Conservation (phyloP, 2,888 invertebrate species). For the Glyphotaelius pellucidus region DNA sequence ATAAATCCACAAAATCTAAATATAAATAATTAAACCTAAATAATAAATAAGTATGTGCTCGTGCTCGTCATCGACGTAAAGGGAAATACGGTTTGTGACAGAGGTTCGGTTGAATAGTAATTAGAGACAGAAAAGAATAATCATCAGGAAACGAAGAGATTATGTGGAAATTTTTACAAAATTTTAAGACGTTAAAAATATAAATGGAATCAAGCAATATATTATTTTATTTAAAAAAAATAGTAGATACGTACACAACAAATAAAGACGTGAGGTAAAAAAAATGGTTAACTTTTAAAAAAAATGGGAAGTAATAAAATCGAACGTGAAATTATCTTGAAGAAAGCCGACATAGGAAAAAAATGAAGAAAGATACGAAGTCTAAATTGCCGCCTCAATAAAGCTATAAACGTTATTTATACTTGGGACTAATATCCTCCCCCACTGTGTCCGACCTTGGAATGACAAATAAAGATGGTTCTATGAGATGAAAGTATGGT, state of each 20-base stretch:
- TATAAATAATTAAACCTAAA: no score
- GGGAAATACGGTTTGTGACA: no score
- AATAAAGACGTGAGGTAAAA: neutral
- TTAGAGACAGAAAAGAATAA: no score
- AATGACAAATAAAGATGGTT: neutral
- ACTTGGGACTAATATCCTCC: neutral
- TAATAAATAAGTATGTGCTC: no score
- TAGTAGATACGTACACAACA: neutral
- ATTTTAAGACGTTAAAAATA: neutral
- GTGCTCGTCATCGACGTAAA: no score
- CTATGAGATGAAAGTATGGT: neutral
- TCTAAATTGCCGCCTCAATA: constrained; percentile 23
- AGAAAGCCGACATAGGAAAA: constrained; percentile 8
- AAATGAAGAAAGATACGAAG: neutral
- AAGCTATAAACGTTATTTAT: constrained; percentile 32
- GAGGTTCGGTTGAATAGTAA: no score
- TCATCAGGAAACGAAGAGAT: no score
- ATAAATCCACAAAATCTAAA: neutral
- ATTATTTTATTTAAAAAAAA: neutral
- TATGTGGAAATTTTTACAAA: no score
- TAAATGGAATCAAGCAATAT: neutral
- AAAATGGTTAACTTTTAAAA: neutral
- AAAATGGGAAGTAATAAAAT: neutral
- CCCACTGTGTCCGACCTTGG: constrained; percentile 11
- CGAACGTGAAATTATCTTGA: neutral